These are phyloP conservation scores for Pseudomyrmex cubaensis DNA, from an alignment of 1,140 invertebrate species.

Conservation along the genomic window DNA sequence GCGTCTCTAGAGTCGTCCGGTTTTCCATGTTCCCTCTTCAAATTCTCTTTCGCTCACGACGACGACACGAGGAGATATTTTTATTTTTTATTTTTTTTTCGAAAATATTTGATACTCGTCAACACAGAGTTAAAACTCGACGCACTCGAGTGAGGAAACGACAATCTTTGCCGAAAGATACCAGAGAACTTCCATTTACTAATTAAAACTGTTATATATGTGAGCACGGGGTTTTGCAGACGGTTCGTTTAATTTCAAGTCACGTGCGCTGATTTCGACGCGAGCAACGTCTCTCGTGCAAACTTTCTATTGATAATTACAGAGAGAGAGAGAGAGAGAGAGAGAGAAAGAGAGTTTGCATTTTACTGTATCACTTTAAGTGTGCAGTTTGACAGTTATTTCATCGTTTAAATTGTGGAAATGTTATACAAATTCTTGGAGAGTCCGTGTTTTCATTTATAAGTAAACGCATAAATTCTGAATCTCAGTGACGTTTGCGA, in stretches of 20 bases:
- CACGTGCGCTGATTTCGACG: not conserved
- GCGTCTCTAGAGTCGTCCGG: not conserved
- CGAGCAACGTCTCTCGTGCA: not conserved
- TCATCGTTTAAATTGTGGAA: constrained; percentile 2
- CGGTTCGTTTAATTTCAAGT: constrained; percentile 34
- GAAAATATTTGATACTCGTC: constrained; percentile 59
- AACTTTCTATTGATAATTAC: constrained; percentile 49
- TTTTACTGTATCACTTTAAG: constrained; percentile 2
- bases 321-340: too few relatives aligned
- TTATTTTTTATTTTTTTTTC: constrained; percentile 17
- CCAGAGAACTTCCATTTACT: constrained; percentile 44
- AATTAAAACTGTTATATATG: constrained; percentile 47
- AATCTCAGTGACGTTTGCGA: too few relatives aligned
- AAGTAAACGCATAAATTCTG: not conserved
- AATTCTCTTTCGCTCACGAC: constrained; percentile 18
- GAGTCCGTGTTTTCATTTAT: not conserved
- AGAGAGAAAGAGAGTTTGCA: not conserved
- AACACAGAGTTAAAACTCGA: constrained; percentile 7
- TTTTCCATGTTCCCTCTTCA: not conserved
- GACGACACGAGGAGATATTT: constrained; percentile 30
- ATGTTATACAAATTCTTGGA: not conserved
- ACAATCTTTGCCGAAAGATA: constrained; percentile 21
- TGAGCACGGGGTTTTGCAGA: constrained; percentile 22
- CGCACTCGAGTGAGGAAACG: not conserved
- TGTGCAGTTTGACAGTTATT: not conserved